Base-by-base conservation (phyloP, 1,140 invertebrate species). In the Drosophila punjabiensis region DNA sequence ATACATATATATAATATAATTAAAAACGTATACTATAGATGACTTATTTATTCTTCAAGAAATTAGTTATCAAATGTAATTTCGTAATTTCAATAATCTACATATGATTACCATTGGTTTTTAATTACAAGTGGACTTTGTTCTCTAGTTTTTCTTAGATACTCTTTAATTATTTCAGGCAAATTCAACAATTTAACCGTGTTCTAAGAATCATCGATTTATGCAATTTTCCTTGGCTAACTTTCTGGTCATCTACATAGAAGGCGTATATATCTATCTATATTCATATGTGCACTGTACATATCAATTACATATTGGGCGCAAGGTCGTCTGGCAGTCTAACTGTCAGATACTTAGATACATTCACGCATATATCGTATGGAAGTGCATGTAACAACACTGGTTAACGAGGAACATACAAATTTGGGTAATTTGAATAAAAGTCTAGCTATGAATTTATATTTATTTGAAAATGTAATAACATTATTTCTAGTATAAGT, bases 231-330 rank as follows among this genome's bases (percentile, higher is more conserved):
- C 11, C 28, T 65, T 50, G 45, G 59, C n/a, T 64, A 58, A 28
- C 50, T 80, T 69, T 66, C 30, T 55, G 50, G 37, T 18, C 60
- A 77, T 53, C 33, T 32, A 63, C 43, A 32, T 52, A 50, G 20
- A 47, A 43, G 52, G 14, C 24, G 48, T 50, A 7, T 28, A 48
- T 16, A 48, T 30, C 4, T 60, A 59, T 65, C 53, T 35, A 52
- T 77, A 66, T 55, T 55, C 35, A 69, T 58, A 43, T 43, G 50
- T 41, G 48, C 45, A 43, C 16, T 60, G 64, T 35, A 60, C 58
- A 76, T 81, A 88, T 87, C 81, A 88, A 84, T 89, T 88, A 80
- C 67, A 63, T 45, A 81, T 88, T 89, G 81, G 53, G 84, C 85
- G 74, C 84, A 88, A 88, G 84, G 84, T 79, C 81, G 79, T 62